Evolutionary conservation across 1,140 invertebrate species (phyloP).

Genomic region (Drosophila nikananu): DNA sequence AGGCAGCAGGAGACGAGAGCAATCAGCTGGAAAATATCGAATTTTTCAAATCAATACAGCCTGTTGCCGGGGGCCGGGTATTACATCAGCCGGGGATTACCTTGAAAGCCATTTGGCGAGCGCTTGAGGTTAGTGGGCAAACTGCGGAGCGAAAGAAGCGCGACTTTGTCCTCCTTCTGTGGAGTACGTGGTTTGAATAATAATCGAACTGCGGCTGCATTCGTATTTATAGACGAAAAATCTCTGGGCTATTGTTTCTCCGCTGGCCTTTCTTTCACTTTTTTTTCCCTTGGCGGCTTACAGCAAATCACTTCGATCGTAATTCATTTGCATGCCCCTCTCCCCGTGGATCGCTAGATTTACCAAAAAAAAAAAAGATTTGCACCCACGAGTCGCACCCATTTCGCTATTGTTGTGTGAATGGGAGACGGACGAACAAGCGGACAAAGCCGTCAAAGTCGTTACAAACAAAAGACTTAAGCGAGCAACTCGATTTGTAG

Average conservation of each 20-base stretch:
- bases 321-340: slow-evolving; percentile 74
- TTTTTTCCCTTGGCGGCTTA: slow-evolving; percentile 69
- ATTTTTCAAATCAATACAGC: not conserved
- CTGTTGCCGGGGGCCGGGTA: slow-evolving; percentile 1
- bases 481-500: slow-evolving; percentile 63
- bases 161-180: slow-evolving; percentile 73
- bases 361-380: slow-evolving; percentile 58
- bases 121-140: slow-evolving; percentile 38
- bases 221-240: slow-evolving; percentile 82
- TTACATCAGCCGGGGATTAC: slow-evolving; percentile 50
- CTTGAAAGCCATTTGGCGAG: slow-evolving; percentile 81
- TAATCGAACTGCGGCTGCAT: slow-evolving; percentile 68
- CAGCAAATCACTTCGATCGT: slow-evolving; percentile 60
- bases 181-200: slow-evolving; percentile 78
- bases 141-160: slow-evolving; percentile 37
- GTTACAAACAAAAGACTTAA: slow-evolving; percentile 72
- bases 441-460: slow-evolving; percentile 40
- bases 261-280: slow-evolving; percentile 76
- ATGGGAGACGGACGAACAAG: slow-evolving; percentile 54
- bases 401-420: slow-evolving; percentile 72
- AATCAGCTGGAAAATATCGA: slow-evolving; percentile 36
- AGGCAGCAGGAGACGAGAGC: slow-evolving; percentile 60
- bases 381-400: slow-evolving; percentile 82
- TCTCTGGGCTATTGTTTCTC: slow-evolving; percentile 50
- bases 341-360: slow-evolving; percentile 31